Evolutionary conservation across 2,888 invertebrate genomes (phyloP).

Genomic region (Chromoteleia sp.): DNA sequence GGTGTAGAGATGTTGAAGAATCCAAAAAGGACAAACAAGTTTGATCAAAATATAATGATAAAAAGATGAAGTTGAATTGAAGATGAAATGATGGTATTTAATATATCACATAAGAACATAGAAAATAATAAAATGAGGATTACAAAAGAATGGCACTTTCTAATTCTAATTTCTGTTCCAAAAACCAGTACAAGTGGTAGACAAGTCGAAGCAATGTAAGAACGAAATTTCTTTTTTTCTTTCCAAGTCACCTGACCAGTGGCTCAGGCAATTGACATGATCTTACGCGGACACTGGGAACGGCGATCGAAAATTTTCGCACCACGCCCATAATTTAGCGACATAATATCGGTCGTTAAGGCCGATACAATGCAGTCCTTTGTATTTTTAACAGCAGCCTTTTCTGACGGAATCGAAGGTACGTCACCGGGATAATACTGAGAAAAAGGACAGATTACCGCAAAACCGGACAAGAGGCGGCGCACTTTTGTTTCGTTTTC

Average conservation of each 20-base stretch:
- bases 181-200: too few species aligned
- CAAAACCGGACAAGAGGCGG: slow-evolving; percentile 52
- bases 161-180: too few species aligned
- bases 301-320: slow-evolving; percentile 35
- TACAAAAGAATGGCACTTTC: too few species aligned
- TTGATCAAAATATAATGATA: too few species aligned
- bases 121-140: too few species aligned
- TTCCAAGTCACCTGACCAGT: neutral
- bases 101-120: too few species aligned
- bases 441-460: slow-evolving; percentile 50
- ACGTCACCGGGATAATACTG: slow-evolving; percentile 27
- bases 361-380: slow-evolving; percentile 26
- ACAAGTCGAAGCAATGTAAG: too few species aligned
- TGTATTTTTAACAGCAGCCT: slow-evolving; percentile 40
- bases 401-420: slow-evolving; percentile 29
- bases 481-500: too few species aligned
- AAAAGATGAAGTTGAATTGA: too few species aligned
- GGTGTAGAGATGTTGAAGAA: too few species aligned
- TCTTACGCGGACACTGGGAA: slow-evolving; percentile 26
- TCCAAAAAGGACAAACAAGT: too few species aligned
- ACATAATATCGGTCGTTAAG: slow-evolving; percentile 41
- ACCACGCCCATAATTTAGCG: slow-evolving; percentile 58
- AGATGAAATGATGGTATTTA: too few species aligned
- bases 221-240: neutral
- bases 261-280: slow-evolving; percentile 6